These are phyloP conservation scores for Arnoldichthys spilopterus DNA, from an alignment of 2,797 vertebrate species.

Conservation along the genomic window DNA sequence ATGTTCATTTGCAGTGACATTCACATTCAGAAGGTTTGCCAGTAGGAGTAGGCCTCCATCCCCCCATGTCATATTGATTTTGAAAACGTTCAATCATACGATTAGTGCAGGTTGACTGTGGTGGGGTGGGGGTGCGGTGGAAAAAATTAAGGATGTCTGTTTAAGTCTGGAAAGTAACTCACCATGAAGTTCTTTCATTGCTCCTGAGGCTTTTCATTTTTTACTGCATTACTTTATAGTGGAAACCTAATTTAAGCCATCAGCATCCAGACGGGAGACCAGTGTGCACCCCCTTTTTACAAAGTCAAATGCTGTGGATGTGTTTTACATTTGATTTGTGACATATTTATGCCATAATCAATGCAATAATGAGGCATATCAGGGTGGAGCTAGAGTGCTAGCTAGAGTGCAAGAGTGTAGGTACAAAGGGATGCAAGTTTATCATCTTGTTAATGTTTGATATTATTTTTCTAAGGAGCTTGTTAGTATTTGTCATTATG, in stretches of 20 bases:
- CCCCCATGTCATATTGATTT: conserved; percentile 60
- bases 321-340: background rate
- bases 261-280: background rate
- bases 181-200: conserved; percentile 15
- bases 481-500: no score
- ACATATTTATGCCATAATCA: background rate
- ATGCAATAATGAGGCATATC: conserved; percentile 8
- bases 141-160: conserved; percentile 46
- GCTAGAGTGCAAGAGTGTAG: background rate
- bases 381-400: background rate
- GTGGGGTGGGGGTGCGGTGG: conserved; percentile 39
- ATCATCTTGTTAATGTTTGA: background rate
- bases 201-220: conserved; percentile 18
- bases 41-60: conserved; percentile 50
- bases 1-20: conserved; percentile 63
- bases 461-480: background rate
- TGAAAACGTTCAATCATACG: conserved; percentile 37
- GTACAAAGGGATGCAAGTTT: background rate
- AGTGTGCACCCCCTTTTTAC: background rate
- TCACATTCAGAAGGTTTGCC: conserved; percentile 56
- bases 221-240: background rate
- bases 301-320: background rate
- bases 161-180: conserved; percentile 45
- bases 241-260: conserved; percentile 22
- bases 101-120: conserved; percentile 31